Base-by-base conservation (phyloP, 1,140 invertebrate species). In the Sipha flava region DNA sequence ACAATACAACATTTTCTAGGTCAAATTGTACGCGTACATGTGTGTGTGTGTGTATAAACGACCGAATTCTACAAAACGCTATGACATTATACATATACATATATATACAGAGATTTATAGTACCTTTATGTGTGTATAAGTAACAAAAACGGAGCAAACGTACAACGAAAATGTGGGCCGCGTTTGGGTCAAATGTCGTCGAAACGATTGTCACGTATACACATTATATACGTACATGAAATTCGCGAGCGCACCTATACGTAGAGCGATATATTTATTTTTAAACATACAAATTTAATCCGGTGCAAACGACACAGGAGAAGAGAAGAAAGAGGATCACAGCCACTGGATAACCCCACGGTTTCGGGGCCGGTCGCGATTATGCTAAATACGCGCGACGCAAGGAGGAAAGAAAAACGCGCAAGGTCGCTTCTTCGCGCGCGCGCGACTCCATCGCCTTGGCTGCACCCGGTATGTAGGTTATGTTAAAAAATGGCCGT, bases 381-480 rank as follows among this genome's bases (percentile, higher is more conserved):
- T 72, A 72, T 49, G 68, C 43, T 49, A 49, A 49, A 31, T 16
- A 45, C 37, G 34, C 45, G 18, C 29, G 18, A 37, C 31, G 23
- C n/a, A 18, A 29, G 7, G 26, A 29, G 29, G 47, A 29, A 29
- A 72, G 23, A 49, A 75, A 54, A 54, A 37, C 47, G 31, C 72
- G 29, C 43, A 73, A 73, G 70, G 47, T 43, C 70, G 72, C 72
- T 5, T n/a, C n/a, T n/a, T n/a, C n/a, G n/a, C n/a, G n/a, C 18
- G 9, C 64, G 0, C 21, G 0, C 34, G 64, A 43, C 26, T 66
- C 21, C 62, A 1, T n/a, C 2, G 62, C 31, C 31, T 21, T 14
- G 29, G 45, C 26, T 37, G 47, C 64, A 40, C 64, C 64, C 47
- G 70, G 49, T 54, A 75, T 75, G 72, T 75, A 75, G 72, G 72